A percentile compares a stretch with the other conserved stretches of the same genome.
Evolutionary conservation across 2,797 vertebrate genomes (phyloP).

Genomic region (Pseudomugil gertrudae): DNA sequence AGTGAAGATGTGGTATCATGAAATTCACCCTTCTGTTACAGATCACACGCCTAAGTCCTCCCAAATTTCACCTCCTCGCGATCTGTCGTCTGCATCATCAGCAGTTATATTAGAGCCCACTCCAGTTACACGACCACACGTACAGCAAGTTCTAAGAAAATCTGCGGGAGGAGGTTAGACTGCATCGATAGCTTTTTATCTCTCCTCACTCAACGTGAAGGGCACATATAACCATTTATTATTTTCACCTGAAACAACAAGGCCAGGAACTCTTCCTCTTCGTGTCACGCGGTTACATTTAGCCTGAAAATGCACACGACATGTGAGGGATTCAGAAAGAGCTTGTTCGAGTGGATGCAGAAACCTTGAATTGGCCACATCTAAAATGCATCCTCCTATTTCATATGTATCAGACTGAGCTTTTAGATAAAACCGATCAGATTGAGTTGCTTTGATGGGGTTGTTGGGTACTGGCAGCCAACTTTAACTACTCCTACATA

Average conservation of each 20-base stretch:
- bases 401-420: too few relatives aligned
- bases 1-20: background rate
- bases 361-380: background rate
- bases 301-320: background rate
- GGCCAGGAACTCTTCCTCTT: background rate
- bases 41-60: background rate
- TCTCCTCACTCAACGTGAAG: background rate
- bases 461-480: too few relatives aligned
- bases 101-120: background rate
- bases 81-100: background rate
- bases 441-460: background rate
- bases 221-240: too few relatives aligned
- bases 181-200: background rate
- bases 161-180: background rate
- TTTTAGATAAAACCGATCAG: background rate
- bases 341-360: background rate
- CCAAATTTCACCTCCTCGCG: background rate
- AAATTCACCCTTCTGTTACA: background rate
- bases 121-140: background rate
- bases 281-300: background rate
- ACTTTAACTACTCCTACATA: too few relatives aligned
- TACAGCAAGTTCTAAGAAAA: background rate
- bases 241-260: too few relatives aligned
- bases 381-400: too few relatives aligned
- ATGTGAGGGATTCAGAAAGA: background rate